Evolutionary conservation across 2,797 vertebrate species (phyloP), one percentile per base, ranked within the genome.

Genomic region (Peromyscus aztecus): DNA sequence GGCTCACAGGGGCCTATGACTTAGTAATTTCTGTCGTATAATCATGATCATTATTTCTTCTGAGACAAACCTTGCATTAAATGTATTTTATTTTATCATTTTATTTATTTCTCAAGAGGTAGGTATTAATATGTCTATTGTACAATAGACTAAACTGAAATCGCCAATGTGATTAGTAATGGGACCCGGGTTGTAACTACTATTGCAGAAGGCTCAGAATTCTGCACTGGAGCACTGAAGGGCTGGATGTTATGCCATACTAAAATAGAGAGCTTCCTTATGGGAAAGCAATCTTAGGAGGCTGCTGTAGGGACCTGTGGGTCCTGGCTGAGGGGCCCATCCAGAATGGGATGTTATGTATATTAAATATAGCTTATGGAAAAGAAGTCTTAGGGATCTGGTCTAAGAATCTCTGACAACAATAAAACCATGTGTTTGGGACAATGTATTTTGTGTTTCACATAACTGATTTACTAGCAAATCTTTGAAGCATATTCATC

Each of bases 401-500:
- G 31, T n/a, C 29, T 92, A 49, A 46, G 34, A 94, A 77, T 88
- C 65, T 61, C 10, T 65, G 43, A 73, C 67, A 43, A 82, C 43
- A 80, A n/a, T 23, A 93, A 80, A 90, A 40, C 43, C 14, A 17
- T 49, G 9, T 46, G 14, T 84, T 91, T 65, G 29, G 52, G 57
- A 65, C 92, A 94, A 71, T 65, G 27, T 59, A 21, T 67, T 81
- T 57, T 24, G 57, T 90, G 49, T 92, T 91, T 90, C 12, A 21
- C 59, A 5, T 69, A 89, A 91, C 37, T 83, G 87, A 93, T 17
- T 90, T 83, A 29, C 40, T 95, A 55, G 49, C 31, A 67, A 94
- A 90, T 88, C 65, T 90, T 75, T 78, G 75, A 92, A 88, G 71
- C 49, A n/a, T 43, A 37, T 80, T 93, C 6, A 71, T 73, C 84